phyloP scores from a whole-genome alignment of 2,888 invertebrate species.

The Poecilus cupreus region DNA sequence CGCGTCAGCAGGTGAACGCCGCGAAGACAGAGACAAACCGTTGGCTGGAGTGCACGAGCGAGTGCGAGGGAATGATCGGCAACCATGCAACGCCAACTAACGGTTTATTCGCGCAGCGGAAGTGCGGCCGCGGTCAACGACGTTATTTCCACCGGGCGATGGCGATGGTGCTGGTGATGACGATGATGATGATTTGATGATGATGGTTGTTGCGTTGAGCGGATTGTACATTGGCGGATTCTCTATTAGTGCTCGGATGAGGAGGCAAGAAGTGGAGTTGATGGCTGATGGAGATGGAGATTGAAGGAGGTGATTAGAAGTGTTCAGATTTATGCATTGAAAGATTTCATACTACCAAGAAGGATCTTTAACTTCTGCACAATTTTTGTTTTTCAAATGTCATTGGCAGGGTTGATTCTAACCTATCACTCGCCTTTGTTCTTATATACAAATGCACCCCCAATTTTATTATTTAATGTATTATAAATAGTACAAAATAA shows the following conservation, averaged over 20 bases:
- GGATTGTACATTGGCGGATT: background rate
- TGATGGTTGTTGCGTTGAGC: background rate
- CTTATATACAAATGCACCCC: too few species aligned
- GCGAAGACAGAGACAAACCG: conserved; percentile 22
- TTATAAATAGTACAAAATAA: too few species aligned
- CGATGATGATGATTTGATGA: conserved; percentile 29
- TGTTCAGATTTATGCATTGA: background rate
- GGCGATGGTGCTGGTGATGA: conserved; percentile 23
- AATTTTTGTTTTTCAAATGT: too few species aligned
- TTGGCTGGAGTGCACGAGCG: background rate
- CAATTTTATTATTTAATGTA: too few species aligned
- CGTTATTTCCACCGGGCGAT: conserved; percentile 49
- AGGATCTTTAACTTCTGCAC: too few species aligned
- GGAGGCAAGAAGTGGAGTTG: background rate
- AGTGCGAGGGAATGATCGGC: conserved; percentile 11
- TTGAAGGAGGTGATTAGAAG: background rate
- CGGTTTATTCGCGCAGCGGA: conserved; percentile 56
- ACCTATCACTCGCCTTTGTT: too few species aligned
- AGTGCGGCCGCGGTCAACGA: conserved; percentile 56
- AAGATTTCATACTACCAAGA: too few species aligned
- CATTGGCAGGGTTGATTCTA: too few species aligned
- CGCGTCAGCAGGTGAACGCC: conserved; percentile 54
- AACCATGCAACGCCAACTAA: conserved; percentile 50
- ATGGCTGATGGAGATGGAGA: background rate
- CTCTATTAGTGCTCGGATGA: conserved; percentile 10